Percentiles rank a stretch among this genome's conserved stretches.
These are phyloP conservation scores for Epicauta chinensis DNA, from an alignment of 1,140 invertebrate genomes.

Conservation along the genomic window DNA sequence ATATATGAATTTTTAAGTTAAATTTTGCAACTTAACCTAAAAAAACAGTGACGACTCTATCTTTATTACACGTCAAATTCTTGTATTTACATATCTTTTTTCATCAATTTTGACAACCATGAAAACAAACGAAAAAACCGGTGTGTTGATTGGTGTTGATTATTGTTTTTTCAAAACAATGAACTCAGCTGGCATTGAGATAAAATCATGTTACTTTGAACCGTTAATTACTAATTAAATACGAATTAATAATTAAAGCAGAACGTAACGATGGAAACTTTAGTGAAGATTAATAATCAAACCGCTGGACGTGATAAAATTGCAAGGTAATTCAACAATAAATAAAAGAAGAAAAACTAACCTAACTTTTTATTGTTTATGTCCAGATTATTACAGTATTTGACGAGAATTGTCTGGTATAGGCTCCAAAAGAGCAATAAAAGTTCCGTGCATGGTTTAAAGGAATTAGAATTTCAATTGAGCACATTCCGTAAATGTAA, in stretches of 20 bases:
- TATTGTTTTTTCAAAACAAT: constrained; percentile 13
- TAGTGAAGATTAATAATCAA: constrained; percentile 55
- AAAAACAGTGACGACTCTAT: too few relatives aligned
- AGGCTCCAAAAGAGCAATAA: constrained; percentile 50
- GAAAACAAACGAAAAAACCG: too few relatives aligned
- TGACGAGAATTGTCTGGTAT: constrained; percentile 60
- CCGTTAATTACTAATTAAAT: constrained; percentile 5
- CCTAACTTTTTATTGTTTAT: constrained; percentile 10
- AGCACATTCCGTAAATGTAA: constrained; percentile 69
- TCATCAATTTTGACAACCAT: too few relatives aligned
- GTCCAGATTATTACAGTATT: constrained; percentile 63
- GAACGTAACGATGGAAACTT: constrained; percentile 46
- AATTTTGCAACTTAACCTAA: too few relatives aligned
- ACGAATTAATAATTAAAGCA: too few relatives aligned
- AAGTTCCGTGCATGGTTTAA: constrained; percentile 53
- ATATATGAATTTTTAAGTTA: too few relatives aligned
- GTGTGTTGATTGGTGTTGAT: too few relatives aligned
- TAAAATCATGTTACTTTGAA: constrained; percentile 12
- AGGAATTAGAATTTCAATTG: constrained; percentile 61
- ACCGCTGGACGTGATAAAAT: constrained; percentile 56
- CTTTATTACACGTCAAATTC: too few relatives aligned
- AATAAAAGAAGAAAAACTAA: constrained; percentile 17
- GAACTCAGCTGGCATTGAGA: not conserved
- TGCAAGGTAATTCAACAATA: constrained; percentile 46
- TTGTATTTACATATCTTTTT: too few relatives aligned